Base-by-base conservation (phyloP, 2,888 invertebrate genomes). In the Xestoiulus laeticollis region DNA sequence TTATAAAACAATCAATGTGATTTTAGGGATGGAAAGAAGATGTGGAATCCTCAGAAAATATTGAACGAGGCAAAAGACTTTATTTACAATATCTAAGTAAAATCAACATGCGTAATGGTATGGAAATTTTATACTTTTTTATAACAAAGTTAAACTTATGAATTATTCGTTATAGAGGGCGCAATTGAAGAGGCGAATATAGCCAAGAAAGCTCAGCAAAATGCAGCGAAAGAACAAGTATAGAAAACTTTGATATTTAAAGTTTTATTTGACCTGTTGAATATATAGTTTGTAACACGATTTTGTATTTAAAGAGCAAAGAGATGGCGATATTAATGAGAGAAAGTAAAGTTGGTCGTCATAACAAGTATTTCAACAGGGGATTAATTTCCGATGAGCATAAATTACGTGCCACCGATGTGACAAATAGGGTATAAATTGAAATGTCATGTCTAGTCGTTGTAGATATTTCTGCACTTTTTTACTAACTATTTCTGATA, bases 41-140 rank as follows among this genome's bases (percentile, higher is more conserved):
- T 10, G 19, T 3, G 10, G 82, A 87, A 38, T 38, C 82, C n/a
- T 32, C 48, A 22, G 84, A 84, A 83, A 44, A 84, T 26, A 32
- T 30, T 38, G 84, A 87, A 44, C 30, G 68, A 83, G 87, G 84
- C 26, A 83, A 85, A 83, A 43, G 48, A 84, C 30, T 84, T 84
- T 87, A 87, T 87, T 87, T 87, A 68, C 87, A 84, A 84, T 44
- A 43, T 44, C 84, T 87, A 33, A 87, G 87, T 87, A 68, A 87
- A 44, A 30, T 43, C 85, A 85, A 33, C 32, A 48, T 48, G 32
- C 30, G 38, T 78, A 33, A 1, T 48, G 32, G 38, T 38, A 38
- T 38, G 38, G 1, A 26, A 6, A 4, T 16, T 30, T 86, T 6
- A 38, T 38, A 43, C 10, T n/a, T n/a, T n/a, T 87, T 68, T 44